Percentiles rank a stretch among this genome's conserved stretches.
phyloP scores from a whole-genome alignment of 1,140 invertebrate species.

The Habropoda laboriosa region DNA sequence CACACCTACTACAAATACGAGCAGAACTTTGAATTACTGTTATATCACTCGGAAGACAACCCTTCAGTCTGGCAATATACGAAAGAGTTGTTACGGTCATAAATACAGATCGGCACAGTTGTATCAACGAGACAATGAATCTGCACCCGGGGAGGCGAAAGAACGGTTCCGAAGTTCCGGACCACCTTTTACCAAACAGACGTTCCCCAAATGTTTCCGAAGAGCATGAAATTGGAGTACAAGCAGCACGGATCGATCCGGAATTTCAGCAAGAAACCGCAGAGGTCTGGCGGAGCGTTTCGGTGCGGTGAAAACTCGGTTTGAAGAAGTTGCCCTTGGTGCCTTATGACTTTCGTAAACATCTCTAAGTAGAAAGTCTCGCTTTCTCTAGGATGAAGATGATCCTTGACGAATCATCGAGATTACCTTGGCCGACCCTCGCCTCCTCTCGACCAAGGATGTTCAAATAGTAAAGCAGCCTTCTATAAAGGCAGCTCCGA shows the following conservation, averaged over 20 bases:
- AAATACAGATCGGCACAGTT: background rate
- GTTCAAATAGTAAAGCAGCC: background rate
- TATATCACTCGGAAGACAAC: too few relatives aligned
- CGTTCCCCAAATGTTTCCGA: background rate
- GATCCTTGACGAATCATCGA: constrained; percentile 36
- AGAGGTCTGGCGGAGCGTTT: constrained; percentile 1
- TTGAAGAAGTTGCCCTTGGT: constrained; percentile 55
- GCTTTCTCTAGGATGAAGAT: constrained; percentile 52
- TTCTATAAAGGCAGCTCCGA: background rate
- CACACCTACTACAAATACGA: too few relatives aligned
- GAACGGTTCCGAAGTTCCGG: background rate
- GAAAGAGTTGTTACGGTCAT: background rate
- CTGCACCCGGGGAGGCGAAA: fast-evolving
- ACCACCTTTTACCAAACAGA: background rate
- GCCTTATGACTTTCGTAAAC: constrained; percentile 67
- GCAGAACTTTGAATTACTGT: background rate
- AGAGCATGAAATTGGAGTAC: background rate
- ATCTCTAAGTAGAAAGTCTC: constrained; percentile 55
- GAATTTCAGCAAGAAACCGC: constrained; percentile 38
- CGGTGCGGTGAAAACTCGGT: constrained; percentile 49
- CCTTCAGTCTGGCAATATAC: background rate
- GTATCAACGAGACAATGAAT: background rate
- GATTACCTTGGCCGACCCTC: constrained; percentile 36
- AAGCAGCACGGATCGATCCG: background rate
- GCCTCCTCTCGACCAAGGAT: constrained; percentile 3